Percentiles rank a stretch among this genome's conserved stretches.
These are phyloP conservation scores for Drosophila elegans DNA, from an alignment of 1,140 invertebrate species.

Conservation along the genomic window DNA sequence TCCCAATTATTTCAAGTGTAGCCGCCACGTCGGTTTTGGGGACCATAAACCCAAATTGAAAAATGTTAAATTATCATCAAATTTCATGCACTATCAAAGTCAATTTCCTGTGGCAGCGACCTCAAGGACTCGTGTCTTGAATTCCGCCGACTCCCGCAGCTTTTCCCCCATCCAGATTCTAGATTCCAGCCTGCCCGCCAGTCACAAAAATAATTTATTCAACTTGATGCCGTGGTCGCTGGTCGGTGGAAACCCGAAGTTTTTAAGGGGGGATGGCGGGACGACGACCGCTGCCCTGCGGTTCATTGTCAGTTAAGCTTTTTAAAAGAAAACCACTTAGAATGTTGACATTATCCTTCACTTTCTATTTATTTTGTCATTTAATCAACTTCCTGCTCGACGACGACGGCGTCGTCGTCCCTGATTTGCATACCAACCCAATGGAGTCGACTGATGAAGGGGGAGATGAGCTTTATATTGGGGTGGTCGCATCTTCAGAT, in stretches of 20 bases:
- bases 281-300: constrained; percentile 71
- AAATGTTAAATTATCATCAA: constrained; percentile 79
- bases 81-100: constrained; percentile 83
- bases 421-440: constrained; percentile 74
- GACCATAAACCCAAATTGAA: constrained; percentile 53
- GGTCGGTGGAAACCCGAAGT: not conserved
- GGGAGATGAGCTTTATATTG: constrained; percentile 1
- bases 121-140: constrained; percentile 21
- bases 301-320: constrained; percentile 83
- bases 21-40: constrained; percentile 16
- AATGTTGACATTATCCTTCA: constrained; percentile 84
- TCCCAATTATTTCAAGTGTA: constrained; percentile 11
- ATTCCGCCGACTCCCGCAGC: constrained; percentile 17
- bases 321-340: constrained; percentile 84
- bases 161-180: not conserved
- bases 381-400: constrained; percentile 80
- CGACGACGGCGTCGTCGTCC: constrained; percentile 20
- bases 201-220: constrained; percentile 80
- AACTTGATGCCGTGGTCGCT: constrained; percentile 67
- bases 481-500: constrained; percentile 61
- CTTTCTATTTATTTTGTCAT: constrained; percentile 84
- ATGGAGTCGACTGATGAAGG: not conserved
- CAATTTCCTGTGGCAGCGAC: constrained; percentile 63
- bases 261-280: constrained; percentile 17
- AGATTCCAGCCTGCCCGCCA: constrained; percentile 26